Conservation (phyloP, 2,888 invertebrate species). For the Cosmia pyralina region DNA sequence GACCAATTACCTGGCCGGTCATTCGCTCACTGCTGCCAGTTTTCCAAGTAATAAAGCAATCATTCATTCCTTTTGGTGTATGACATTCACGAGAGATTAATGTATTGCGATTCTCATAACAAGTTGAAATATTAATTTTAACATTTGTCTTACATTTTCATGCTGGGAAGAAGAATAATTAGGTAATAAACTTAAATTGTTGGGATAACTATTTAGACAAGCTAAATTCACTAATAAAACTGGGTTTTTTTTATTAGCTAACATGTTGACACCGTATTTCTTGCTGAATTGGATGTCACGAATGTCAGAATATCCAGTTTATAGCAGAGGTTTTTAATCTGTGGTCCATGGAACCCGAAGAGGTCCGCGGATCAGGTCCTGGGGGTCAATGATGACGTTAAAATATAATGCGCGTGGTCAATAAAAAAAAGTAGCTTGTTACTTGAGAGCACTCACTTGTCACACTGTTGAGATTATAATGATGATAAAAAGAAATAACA, state of each 20-base stretch:
- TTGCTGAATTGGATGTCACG: neutral
- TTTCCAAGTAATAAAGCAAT: slow-evolving; percentile 72
- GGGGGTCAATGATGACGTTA: no score
- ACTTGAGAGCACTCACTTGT: no score
- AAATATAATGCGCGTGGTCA: no score
- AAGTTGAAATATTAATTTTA: slow-evolving; percentile 69
- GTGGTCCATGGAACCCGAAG: no score
- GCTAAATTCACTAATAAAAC: neutral
- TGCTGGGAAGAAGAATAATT: slow-evolving; percentile 38
- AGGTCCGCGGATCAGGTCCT: no score
- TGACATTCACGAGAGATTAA: slow-evolving; percentile 69
- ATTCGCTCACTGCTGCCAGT: slow-evolving; percentile 52
- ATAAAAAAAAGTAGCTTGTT: no score
- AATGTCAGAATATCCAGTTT: no score
- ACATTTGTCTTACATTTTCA: slow-evolving; percentile 56
- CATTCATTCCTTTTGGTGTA: slow-evolving; percentile 69
- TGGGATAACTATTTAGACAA: neutral
- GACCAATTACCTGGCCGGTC: slow-evolving; percentile 64
- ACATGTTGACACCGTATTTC: no score
- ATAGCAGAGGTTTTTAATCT: no score
- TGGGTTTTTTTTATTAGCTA: neutral
- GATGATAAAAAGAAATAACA: no score
- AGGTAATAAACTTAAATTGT: slow-evolving; percentile 11
- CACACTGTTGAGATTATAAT: no score
- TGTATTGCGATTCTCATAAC: slow-evolving; percentile 68